Percentiles rank a stretch among this genome's conserved stretches.
Conservation (phyloP, 30 jellyfish, hydroid and myxozoan genomes). For the Nemopilema nomurai region DNA sequence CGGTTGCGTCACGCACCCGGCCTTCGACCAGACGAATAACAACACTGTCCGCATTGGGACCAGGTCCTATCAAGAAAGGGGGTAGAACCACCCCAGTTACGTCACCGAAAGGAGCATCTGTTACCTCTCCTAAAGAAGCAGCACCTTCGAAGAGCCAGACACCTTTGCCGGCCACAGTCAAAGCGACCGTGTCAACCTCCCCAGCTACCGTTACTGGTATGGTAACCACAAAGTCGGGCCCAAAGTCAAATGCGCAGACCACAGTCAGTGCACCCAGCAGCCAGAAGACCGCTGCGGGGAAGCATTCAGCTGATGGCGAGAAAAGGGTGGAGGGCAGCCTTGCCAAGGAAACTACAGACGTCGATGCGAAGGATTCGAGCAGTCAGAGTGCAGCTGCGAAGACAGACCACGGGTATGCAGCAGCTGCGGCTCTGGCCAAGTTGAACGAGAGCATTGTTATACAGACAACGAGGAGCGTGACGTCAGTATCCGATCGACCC, state of each 20-base stretch:
- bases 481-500: constrained; percentile 58
- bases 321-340: background rate
- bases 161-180: constrained; percentile 1
- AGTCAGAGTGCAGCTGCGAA: background rate
- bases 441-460: constrained; percentile 58
- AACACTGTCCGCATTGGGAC: constrained; percentile 43
- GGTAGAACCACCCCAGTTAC: constrained; percentile 28
- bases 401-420: background rate
- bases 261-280: background rate
- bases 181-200: background rate
- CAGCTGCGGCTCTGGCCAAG: constrained; percentile 54
- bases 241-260: background rate
- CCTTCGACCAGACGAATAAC: constrained; percentile 67
- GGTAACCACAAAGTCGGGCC: constrained; percentile 4
- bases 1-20: constrained; percentile 75
- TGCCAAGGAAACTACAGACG: background rate
- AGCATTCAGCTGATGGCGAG: background rate
- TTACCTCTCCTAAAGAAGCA: constrained; percentile 26
- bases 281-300: background rate
- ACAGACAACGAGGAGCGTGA: constrained; percentile 53
- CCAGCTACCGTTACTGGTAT: constrained; percentile 24
- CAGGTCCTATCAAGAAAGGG: constrained; percentile 43
- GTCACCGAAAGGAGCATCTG: no score
- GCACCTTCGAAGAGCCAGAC: background rate
- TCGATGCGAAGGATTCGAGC: background rate